Conservation (phyloP, 2,888 invertebrate species). For the Masnerella sp. region DNA sequence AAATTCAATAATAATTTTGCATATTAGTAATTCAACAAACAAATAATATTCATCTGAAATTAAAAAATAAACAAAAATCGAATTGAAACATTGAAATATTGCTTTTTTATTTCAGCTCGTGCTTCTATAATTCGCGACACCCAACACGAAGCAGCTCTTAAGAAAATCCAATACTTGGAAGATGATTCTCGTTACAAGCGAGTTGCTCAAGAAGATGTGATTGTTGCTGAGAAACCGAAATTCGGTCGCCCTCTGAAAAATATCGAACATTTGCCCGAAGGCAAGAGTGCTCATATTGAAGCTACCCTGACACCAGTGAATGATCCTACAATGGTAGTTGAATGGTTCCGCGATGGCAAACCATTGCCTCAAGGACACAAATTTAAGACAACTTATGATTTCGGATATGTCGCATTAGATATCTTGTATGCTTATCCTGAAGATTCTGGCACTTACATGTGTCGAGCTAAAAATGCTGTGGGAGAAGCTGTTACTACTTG, state of each 20-base stretch:
- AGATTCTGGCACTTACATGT: constrained; percentile 98
- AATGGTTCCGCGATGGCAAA: constrained; percentile 97
- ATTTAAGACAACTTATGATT: constrained; percentile 98
- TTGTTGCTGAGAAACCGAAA: constrained; percentile 90
- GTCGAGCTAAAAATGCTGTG: constrained; percentile 94
- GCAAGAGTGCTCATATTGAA: constrained; percentile 93
- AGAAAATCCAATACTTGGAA: constrained; percentile 95
- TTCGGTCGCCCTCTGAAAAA: constrained; percentile 93
- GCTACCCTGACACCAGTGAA: constrained; percentile 97
- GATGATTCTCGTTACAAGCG: constrained; percentile 88
- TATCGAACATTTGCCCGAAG: constrained; percentile 89
- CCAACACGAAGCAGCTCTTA: constrained; percentile 94
- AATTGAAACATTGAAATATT: background rate
- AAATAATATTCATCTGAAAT: no score
- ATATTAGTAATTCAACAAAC: no score
- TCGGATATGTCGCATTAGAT: constrained; percentile 98
- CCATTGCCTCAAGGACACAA: constrained; percentile 96
- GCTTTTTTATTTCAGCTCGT: constrained; percentile 81
- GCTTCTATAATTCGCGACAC: constrained; percentile 92
- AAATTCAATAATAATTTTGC: background rate
- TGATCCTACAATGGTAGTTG: constrained; percentile 98
- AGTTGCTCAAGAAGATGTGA: constrained; percentile 85
- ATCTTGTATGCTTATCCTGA: constrained; percentile 97
- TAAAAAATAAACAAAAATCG: no score
- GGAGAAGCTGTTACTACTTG: constrained; percentile 97